A percentile compares a stretch with the other conserved stretches of the same genome.
phyloP scores from a whole-genome alignment of 2,797 vertebrate species.

The Poeciliopsis gracilis region DNA sequence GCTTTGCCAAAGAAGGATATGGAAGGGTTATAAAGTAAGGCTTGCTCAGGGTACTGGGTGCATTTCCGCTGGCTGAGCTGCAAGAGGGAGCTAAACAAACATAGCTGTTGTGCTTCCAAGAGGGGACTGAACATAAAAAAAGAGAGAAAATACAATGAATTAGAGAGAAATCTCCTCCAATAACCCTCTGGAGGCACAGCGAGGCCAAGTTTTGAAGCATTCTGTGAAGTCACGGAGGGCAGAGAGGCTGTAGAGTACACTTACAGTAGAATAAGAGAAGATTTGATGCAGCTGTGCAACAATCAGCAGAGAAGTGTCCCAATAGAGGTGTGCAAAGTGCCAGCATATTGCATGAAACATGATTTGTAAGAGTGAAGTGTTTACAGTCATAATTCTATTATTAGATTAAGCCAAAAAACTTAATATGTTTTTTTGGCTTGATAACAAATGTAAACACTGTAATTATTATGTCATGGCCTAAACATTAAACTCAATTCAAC shows the following conservation, averaged over 20 bases:
- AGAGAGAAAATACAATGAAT: conserved; percentile 38
- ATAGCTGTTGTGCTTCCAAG: conserved; percentile 60
- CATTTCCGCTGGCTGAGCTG: conserved; percentile 53
- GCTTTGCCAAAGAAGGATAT: conserved; percentile 15
- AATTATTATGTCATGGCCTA: not conserved
- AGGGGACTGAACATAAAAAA: conserved; percentile 31
- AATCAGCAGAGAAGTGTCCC: conserved; percentile 28
- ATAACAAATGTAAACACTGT: not conserved
- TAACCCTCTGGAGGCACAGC: conserved; percentile 33
- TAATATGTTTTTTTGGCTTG: not conserved
- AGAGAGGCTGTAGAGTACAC: conserved; percentile 54
- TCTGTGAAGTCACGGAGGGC: conserved; percentile 52
- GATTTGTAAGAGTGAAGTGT: not conserved
- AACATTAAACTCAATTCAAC: not conserved
- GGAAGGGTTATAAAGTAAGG: conserved; percentile 39
- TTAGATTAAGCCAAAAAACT: not conserved
- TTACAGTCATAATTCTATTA: not conserved
- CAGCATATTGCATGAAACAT: not conserved
- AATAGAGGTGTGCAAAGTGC: not conserved
- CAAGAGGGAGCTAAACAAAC: conserved; percentile 63
- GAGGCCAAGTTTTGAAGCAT: conserved; percentile 53
- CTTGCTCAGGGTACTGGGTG: conserved; percentile 46
- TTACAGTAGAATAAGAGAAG: conserved; percentile 9
- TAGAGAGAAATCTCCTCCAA: conserved; percentile 40
- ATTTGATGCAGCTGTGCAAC: conserved; percentile 45